Evolutionary conservation across 92 coral and sea anemone species (phyloP), one percentile per base, ranked within the genome.

Genomic region (Ricordea florida): DNA sequence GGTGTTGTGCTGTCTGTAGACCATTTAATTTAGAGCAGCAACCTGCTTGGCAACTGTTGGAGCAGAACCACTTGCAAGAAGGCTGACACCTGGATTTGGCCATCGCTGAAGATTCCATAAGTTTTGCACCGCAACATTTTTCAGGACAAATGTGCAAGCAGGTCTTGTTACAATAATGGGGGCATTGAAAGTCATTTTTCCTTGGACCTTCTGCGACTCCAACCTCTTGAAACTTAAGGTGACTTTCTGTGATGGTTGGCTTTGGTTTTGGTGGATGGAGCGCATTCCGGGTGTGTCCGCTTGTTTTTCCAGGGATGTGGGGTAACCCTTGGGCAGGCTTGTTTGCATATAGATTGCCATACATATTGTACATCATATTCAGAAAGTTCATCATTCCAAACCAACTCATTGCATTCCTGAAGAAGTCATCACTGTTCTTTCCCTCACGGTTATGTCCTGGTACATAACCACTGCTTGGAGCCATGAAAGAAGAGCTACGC

Each of bases 371-470:
- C 90, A 91, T 75, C 87, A 84, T 87, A 62, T 87, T 77, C 33
- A 91, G 66, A 53, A 91, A 84, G 64, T 91, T 91, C 90, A 91
- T 87, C 97, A 91, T 79, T 1, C 82, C 87, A 21, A 87, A 83
- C 97, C 92, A 91, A 30, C 92, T 89, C 90, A 83, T 87, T 10
- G 88, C 84, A 31, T 84, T 91, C 20, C 65, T 49, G 20, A 87
- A 83, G 5, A 72, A 47, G 21, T 78, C 80, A 25, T 79, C 76
- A n/a, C 67, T 26, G 25, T 32, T 59, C 31, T 44, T 61, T 32
- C 60, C 47, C 9, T 36, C 70, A 27, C 48, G 41, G 15, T 73
- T 73, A 0, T 38, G 2, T 38, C 43, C 52, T n/a, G 28, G 65
- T 10, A 55, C 10, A 27, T 55, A 25, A 9, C 28, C 14, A 18